Conservation (phyloP, 2,888 invertebrate genomes). For the Corbicula japonica region DNA sequence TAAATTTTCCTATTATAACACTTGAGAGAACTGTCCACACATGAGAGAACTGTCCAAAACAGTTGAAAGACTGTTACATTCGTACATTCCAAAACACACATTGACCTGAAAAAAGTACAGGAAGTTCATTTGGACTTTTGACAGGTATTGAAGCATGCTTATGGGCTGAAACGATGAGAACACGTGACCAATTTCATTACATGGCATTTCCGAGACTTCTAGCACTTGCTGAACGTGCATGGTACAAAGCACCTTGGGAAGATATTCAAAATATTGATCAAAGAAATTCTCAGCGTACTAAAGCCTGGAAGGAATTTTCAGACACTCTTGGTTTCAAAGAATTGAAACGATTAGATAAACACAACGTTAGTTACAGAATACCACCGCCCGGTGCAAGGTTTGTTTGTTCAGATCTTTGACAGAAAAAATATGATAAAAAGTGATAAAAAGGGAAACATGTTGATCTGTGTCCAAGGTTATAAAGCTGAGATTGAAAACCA, state of each 20-base stretch:
- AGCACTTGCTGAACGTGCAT: slow-evolving; percentile 80
- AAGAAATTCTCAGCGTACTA: slow-evolving; percentile 36
- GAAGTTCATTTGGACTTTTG: not conserved
- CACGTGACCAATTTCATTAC: slow-evolving; percentile 64
- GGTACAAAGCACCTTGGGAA: slow-evolving; percentile 82
- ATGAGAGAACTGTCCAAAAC: not conserved
- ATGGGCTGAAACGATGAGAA: slow-evolving; percentile 76
- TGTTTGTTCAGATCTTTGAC: not conserved
- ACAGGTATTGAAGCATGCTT: slow-evolving; percentile 80
- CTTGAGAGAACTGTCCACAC: not conserved
- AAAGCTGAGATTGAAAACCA: not conserved
- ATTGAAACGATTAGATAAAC: slow-evolving; percentile 67
- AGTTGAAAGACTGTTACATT: not conserved
- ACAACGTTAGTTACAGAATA: slow-evolving; percentile 70
- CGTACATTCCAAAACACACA: not conserved
- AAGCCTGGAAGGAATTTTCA: slow-evolving; percentile 75
- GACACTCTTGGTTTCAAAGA: slow-evolving; percentile 77
- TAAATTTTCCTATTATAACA: too few species aligned
- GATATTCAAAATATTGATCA: slow-evolving; percentile 29
- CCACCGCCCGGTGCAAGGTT: slow-evolving; percentile 77
- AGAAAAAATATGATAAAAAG: not conserved
- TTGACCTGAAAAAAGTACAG: not conserved
- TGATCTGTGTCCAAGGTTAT: not conserved
- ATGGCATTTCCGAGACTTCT: slow-evolving; percentile 76
- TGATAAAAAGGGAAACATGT: not conserved